Base-by-base conservation (phyloP, 2,888 invertebrate species). In the Standfussiana lucernea region DNA sequence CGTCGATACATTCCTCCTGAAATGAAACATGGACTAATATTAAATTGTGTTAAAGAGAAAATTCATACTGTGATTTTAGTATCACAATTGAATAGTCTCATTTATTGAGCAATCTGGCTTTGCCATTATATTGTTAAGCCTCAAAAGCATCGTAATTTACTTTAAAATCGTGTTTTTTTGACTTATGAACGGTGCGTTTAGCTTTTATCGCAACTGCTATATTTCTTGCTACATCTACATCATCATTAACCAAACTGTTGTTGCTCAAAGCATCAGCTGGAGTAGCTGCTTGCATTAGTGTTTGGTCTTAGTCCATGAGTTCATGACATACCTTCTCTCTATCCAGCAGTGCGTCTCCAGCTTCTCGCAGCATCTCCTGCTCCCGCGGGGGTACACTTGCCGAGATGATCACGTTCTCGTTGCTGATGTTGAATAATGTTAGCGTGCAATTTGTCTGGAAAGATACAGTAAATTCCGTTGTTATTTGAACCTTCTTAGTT, bases 401-500 rank as follows among this genome's bases (percentile, higher is more conserved):
- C 40, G 98, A 98, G 90, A 99, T 98, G 90, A 99, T 99, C 83
- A 99, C 98, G 94, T 99, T 99, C 94, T 99, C 99, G 89, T 98
- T 98, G 89, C 98, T 98, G 90, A 98, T 98, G 93, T 98, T 98
- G 96, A 98, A 98, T 83, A 99, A 97, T 77, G 98, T 98, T 91
- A 99, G 96, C 24, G 98, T 98, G 95, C 99, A 99, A 90, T 98
- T 97, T 65, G 98, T 98, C 99, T 99, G 97, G 13, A 97, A 97
- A 86, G n/a, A 82, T 87, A 72, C 7, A 13, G 15, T 40, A 13
- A 11, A 40, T n/a, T 18, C 8, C 4, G 1, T 71, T 74, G 35
- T 47, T 56, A 45, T 32, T 56, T 50, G 11, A 11, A 11, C 3
- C 6, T 32, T 18, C 18, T 47, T 47, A 47, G 2, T 42, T 6